Evolutionary conservation across 1,140 invertebrate genomes (phyloP), one percentile per base, ranked within the genome.

Genomic region (Lethocerus indicus): DNA sequence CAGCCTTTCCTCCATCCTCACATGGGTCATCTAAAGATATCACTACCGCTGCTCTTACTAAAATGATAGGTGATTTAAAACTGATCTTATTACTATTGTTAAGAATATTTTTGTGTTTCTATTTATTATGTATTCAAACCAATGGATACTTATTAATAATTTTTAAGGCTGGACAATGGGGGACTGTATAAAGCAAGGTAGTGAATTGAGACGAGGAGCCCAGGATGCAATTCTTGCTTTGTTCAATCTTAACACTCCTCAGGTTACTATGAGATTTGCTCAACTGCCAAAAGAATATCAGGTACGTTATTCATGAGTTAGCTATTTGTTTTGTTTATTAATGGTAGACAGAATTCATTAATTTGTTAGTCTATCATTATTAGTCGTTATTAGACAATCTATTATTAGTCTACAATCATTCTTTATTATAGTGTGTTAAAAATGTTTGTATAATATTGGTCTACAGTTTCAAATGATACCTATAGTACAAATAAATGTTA

Each of bases 231-330:
- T 96, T 37, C 76, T 89, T 39, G 79, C 82, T 4, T 69, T 95
- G 23, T 95, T 92, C 64, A 88, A 91, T 71, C 74, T 89, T 49
- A 90, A 92, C 67, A 79, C 85, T 35, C 76, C 87, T 2, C 83
- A 88, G 64, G 78, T 87, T 51, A 91, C 88, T 12, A 75, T 83
- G 62, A 71, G 93, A 50, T 68, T 95, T 55, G 77, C 81, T 32
- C 78, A 80, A 49, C 67, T 96, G 50, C 82, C 88, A 16, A 81
- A 86, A 61, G 78, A 78, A 50, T 86, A 82, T 63, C 78, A 81
- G 64, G 70, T 70, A 52, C n/a, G n/a, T n/a, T n/a, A n/a, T n/a
- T n/a, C n/a, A n/a, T n/a, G n/a, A n/a, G n/a, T n/a, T n/a, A n/a
- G n/a, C n/a, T n/a, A n/a, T n/a, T n/a, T n/a, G n/a, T n/a, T n/a